Evolutionary conservation across 1,140 invertebrate genomes (phyloP).

Genomic region (Drosophila prosaltans): DNA sequence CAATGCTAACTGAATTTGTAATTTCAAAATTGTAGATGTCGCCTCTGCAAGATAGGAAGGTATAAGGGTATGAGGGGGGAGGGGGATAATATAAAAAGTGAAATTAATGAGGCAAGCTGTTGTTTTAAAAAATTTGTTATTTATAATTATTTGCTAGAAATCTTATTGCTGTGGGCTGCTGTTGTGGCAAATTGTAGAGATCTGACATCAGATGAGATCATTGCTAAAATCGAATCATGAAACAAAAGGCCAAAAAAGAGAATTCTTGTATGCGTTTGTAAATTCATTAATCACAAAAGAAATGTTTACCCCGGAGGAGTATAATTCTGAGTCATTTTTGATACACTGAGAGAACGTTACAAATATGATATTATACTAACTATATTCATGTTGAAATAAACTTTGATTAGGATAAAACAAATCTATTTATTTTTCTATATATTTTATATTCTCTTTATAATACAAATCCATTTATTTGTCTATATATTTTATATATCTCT

Average conservation of each 20-base stretch:
- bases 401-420: too few relatives aligned
- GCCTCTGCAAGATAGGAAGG: too few relatives aligned
- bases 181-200: conserved; percentile 17
- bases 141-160: conserved; percentile 47
- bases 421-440: too few relatives aligned
- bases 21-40: conserved; percentile 28
- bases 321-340: conserved; percentile 47
- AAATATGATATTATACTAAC: too few relatives aligned
- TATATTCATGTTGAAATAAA: too few relatives aligned
- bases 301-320: conserved; percentile 27
- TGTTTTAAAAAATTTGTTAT: conserved; percentile 15
- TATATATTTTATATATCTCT: too few relatives aligned
- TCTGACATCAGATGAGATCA: conserved; percentile 65
- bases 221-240: conserved; percentile 56
- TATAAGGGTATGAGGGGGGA: conserved; percentile 21
- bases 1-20: conserved; percentile 46
- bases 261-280: conserved; percentile 56
- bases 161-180: conserved; percentile 50
- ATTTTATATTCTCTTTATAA: too few relatives aligned
- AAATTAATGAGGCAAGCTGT: conserved; percentile 43
- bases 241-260: conserved; percentile 40
- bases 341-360: conserved; percentile 11
- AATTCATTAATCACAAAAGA: conserved; percentile 72
- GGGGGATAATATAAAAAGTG: conserved; percentile 19
- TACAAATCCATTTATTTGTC: too few relatives aligned